A percentile compares a stretch with the other conserved stretches of the same genome.
Conservation (phyloP, 1,140 invertebrate genomes). For the Liolophura sinensis region DNA sequence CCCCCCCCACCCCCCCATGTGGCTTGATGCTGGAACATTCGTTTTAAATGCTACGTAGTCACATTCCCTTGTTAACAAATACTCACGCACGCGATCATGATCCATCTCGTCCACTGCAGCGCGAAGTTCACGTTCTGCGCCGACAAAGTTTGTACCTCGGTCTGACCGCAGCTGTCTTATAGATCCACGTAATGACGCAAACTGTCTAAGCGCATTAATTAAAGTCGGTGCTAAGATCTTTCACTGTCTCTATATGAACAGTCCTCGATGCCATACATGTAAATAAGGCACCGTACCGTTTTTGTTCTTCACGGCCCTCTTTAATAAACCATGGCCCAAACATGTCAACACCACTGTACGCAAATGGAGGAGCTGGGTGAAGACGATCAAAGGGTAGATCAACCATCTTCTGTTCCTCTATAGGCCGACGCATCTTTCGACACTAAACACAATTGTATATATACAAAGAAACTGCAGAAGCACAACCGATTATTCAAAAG, state of each 20-base stretch:
- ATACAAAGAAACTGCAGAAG: too few relatives aligned
- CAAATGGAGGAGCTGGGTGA: slow-evolving; percentile 28
- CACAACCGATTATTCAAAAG: too few relatives aligned
- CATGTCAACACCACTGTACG: slow-evolving; percentile 31
- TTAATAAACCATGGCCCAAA: slow-evolving; percentile 36
- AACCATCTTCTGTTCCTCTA: slow-evolving; percentile 20
- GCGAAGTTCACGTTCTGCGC: slow-evolving; percentile 24
- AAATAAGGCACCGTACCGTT: slow-evolving; percentile 35
- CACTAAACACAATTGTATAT: too few relatives aligned
- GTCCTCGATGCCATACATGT: slow-evolving; percentile 27
- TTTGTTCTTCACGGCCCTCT: slow-evolving; percentile 10
- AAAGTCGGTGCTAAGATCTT: too few relatives aligned
- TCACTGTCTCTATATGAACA: slow-evolving; percentile 32
- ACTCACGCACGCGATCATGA: too few relatives aligned
- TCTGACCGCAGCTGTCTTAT: slow-evolving; percentile 2
- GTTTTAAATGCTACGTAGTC: too few relatives aligned
- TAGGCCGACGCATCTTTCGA: too few relatives aligned
- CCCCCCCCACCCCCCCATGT: too few relatives aligned
- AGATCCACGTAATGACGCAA: slow-evolving; percentile 20
- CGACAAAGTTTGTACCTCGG: slow-evolving; percentile 23
- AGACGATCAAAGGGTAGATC: slow-evolving; percentile 22
- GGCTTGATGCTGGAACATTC: too few relatives aligned
- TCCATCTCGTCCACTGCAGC: too few relatives aligned
- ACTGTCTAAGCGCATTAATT: slow-evolving; percentile 23
- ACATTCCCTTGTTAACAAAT: too few relatives aligned